Evolutionary conservation across 1,140 invertebrate species (phyloP), one percentile per base, ranked within the genome.

Genomic region (Polypedilum pembai): DNA sequence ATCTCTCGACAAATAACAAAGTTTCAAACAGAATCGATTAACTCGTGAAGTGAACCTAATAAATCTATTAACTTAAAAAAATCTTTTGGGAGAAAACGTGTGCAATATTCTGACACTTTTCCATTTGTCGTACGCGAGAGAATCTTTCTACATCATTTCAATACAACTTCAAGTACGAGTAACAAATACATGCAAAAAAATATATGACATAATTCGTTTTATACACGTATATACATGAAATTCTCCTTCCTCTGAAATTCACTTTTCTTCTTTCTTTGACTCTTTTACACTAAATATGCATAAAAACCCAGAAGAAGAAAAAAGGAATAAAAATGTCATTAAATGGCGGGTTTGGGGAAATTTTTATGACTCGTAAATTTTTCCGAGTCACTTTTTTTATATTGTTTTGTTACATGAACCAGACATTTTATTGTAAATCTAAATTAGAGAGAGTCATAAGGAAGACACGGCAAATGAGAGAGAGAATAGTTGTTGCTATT

Each of bases 401-500:
- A 56, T 8, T 18, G 20, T 18, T 8, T 56, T 20, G 5, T 10
- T 21, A 10, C 20, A 18, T 69, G 65, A 8, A 21, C 65, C 65
- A 69, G 65, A 69, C 65, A 69, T 69, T 69, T 69, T 69, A 69
- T 69, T 72, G 69, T 72, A 33, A 33, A 33, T 33, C 24, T 5
- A 33, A 33, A 33, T 33, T 33, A 3, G 24, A 33, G 24, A 33
- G 24, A 33, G 24, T 33, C 24, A 33, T 33, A 33, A 33, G 24
- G 24, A 33, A 33, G 24, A 33, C 24, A 33, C 24, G 5, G 5
- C 24, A 5, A 33, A 5, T 33, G 24, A 33, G 24, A 33, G 24
- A 33, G 24, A 33, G 24, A 33, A 33, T 33, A 3, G 17, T 72
- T 72, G 20, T 8, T 40, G 7, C 8, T 15, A 79, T 80, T 80